Base-by-base conservation (phyloP, 2,797 vertebrate species). In the Malurus leucopterus region DNA sequence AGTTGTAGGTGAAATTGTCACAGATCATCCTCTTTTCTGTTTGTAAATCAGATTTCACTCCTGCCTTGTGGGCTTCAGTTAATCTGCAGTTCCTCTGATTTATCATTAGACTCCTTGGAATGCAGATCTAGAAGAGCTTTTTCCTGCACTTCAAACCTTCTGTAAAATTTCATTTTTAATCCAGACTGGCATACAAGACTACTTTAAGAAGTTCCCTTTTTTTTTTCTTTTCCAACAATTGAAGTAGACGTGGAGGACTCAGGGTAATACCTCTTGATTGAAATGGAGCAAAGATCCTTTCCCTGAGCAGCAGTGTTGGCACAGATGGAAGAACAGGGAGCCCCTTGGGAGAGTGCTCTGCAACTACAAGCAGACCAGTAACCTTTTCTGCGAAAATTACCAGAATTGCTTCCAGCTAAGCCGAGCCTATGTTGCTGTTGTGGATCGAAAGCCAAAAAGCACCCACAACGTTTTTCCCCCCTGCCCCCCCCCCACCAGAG, bases 121-220 rank as follows among this genome's bases (percentile, higher is more conserved):
- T 51, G 41, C 3, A 2, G n/a, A 30, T 80, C 19, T 50, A 50
- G n/a, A 69, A 59, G 4, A 16, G 2, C 0, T 15, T 41, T 54
- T 78, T 34, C 32, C 19, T 64, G 70, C 14, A 13, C 55, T 79
- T 15, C 61, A 61, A 85, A 62, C 18, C 9, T 65, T 82, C 24
- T 36, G 2, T 68, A 41, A 41, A 88, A 76, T 75, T 85, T 59
- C n/a, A 47, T 1, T 49, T 86, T 57, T 30, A 72, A 54, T 83
- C 43, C 49, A 29, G 36, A 12, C 47, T 65, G 51, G 17, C 13
- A 21, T 47, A 18, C 3, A 9, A 44, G 55, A 27, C 36, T 91
- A 18, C 41, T 62, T 36, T 38, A 54, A 32, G 47, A 85, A 32
- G 10, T 50, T 80, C 23, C 22, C 44, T 13, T 17, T 7, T 13